phyloP scores from a whole-genome alignment of 2,113 vertebrate species.

The Naja naja region DNA sequence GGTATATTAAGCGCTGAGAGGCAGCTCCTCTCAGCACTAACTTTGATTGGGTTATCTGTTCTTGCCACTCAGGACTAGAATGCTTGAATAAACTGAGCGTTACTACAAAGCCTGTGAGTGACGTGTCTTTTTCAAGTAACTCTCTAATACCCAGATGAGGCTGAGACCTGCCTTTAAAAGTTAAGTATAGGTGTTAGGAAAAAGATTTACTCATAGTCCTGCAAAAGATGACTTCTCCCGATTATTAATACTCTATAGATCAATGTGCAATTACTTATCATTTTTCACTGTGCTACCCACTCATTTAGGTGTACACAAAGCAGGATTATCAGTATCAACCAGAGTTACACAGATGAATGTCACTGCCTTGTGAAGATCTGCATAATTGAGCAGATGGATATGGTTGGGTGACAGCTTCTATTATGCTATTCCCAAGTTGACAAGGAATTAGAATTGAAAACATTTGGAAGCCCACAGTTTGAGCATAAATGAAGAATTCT shows the following conservation, averaged over 20 bases:
- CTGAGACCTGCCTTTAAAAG: constrained; percentile 9
- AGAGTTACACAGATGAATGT: background rate
- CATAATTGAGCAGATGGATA: background rate
- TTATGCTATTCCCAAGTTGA: background rate
- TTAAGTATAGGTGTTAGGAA: constrained; percentile 7
- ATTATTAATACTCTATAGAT: constrained; percentile 38
- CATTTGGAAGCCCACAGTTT: background rate
- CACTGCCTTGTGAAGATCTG: background rate
- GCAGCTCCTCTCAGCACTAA: too few relatives aligned
- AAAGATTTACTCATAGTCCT: constrained; percentile 28
- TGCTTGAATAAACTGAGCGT: too few relatives aligned
- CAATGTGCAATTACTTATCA: constrained; percentile 38
- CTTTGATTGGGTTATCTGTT: too few relatives aligned
- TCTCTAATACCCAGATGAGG: too few relatives aligned
- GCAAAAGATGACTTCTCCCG: constrained; percentile 32
- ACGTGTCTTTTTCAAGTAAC: too few relatives aligned
- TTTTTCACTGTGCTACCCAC: constrained; percentile 27
- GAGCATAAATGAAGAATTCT: background rate
- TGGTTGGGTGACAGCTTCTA: background rate
- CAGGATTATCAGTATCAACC: background rate
- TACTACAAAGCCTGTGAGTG: too few relatives aligned
- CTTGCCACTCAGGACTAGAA: too few relatives aligned
- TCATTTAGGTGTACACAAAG: constrained; percentile 34
- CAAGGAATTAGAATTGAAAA: background rate
- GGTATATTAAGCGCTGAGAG: too few relatives aligned